phyloP scores from a whole-genome alignment of 2,797 vertebrate genomes.

The Dryobates pubescens region DNA sequence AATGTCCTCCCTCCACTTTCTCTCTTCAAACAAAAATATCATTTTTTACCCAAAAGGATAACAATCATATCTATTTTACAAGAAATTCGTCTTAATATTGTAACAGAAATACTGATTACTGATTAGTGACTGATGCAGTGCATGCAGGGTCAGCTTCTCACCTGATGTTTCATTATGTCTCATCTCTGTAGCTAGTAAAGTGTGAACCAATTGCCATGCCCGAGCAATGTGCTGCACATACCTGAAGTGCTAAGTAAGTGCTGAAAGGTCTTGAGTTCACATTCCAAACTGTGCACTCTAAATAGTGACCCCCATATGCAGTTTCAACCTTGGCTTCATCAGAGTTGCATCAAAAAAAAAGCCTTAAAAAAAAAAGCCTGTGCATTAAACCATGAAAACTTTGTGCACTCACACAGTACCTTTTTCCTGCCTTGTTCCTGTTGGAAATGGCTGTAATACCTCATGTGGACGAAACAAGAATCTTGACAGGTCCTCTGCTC shows the following conservation, averaged over 20 bases:
- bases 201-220: neutral
- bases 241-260: neutral
- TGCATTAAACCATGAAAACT: neutral
- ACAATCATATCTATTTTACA: conserved; percentile 18
- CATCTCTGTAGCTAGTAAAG: neutral
- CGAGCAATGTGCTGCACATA: fast-evolving
- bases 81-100: neutral
- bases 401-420: neutral
- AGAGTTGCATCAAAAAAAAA: neutral
- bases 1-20: neutral
- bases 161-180: neutral
- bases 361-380: no score
- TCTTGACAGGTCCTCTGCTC: neutral
- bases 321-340: neutral
- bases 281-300: neutral
- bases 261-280: neutral
- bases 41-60: neutral
- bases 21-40: neutral
- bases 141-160: neutral
- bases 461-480: neutral
- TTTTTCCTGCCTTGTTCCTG: neutral
- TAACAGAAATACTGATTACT: conserved; percentile 24
- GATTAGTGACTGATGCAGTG: neutral
- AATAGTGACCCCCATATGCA: neutral
- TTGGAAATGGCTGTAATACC: neutral